These are phyloP conservation scores for Brachymystax lenok DNA, from an alignment of 2,797 vertebrate species.

Conservation along the genomic window DNA sequence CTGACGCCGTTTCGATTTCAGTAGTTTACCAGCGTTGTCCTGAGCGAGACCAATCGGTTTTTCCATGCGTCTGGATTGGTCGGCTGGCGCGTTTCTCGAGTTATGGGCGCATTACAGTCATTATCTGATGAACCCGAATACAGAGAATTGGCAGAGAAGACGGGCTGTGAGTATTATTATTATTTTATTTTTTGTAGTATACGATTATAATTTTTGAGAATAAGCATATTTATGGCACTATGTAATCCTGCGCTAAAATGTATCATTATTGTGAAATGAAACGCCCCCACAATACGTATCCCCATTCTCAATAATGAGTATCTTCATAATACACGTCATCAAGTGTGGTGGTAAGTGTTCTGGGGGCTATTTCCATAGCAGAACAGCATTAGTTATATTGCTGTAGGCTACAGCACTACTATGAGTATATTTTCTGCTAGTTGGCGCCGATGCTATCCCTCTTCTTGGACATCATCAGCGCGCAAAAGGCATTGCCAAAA, in stretches of 20 bases:
- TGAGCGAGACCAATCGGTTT: background rate
- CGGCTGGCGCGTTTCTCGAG: background rate
- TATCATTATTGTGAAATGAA: background rate
- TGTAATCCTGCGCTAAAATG: background rate
- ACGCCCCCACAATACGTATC: background rate
- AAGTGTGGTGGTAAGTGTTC: background rate
- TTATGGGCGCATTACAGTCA: slow-evolving; percentile 69
- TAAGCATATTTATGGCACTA: background rate
- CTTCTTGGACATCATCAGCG: too few relatives aligned
- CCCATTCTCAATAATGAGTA: too few relatives aligned
- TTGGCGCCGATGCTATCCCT: too few relatives aligned
- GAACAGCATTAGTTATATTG: background rate
- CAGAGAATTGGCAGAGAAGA: slow-evolving; percentile 82
- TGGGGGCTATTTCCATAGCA: background rate
- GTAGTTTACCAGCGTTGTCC: background rate
- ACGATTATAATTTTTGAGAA: background rate
- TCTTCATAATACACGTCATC: background rate
- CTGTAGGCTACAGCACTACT: background rate
- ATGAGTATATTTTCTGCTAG: background rate
- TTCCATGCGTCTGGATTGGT: slow-evolving; percentile 1
- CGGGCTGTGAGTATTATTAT: slow-evolving; percentile 92
- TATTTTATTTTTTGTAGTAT: background rate
- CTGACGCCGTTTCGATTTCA: background rate
- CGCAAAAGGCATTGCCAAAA: too few relatives aligned
- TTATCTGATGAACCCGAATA: slow-evolving; percentile 55